Evolutionary conservation across 2,797 vertebrate genomes (phyloP).

Genomic region (Poecilia picta): DNA sequence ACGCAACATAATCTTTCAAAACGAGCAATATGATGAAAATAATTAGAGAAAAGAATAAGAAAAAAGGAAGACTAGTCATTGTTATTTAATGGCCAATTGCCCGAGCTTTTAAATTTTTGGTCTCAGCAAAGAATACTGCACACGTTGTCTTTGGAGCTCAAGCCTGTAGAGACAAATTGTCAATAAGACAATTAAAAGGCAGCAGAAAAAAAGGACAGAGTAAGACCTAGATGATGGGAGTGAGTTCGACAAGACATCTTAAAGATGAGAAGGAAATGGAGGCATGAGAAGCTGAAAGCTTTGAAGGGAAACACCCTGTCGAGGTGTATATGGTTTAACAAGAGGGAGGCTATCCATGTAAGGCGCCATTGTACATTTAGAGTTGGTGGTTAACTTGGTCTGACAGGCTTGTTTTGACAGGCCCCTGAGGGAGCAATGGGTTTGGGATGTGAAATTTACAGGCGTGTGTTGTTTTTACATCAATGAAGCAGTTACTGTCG

Average conservation of each 20-base stretch:
- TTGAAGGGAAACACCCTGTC: conserved; percentile 41
- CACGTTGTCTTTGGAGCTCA: conserved; percentile 30
- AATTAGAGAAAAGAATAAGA: conserved; percentile 16
- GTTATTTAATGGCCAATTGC: conserved; percentile 34
- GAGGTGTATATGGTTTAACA: conserved; percentile 31
- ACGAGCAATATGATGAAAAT: conserved; percentile 14
- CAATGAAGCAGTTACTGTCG: conserved; percentile 47
- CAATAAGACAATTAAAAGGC: conserved; percentile 43
- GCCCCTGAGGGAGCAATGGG: conserved; percentile 70
- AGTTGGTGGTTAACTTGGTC: conserved; percentile 56
- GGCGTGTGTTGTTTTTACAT: conserved; percentile 67
- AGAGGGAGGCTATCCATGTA: conserved; percentile 55
- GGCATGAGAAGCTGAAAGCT: conserved; percentile 21
- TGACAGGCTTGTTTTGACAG: conserved; percentile 71
- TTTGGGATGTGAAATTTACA: conserved; percentile 73
- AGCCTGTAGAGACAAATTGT: conserved; percentile 34
- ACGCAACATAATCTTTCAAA: conserved; percentile 18
- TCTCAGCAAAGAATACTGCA: conserved; percentile 51
- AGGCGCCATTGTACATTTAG: conserved; percentile 69
- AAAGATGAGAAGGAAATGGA: conserved; percentile 11
- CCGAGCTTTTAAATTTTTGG: conserved; percentile 22
- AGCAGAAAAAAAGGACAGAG: background rate
- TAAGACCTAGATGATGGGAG: conserved; percentile 12
- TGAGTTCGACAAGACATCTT: background rate
- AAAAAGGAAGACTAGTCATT: conserved; percentile 26